These are phyloP conservation scores for Drosophila mimica DNA, from an alignment of 2,888 invertebrate genomes.

Conservation along the genomic window DNA sequence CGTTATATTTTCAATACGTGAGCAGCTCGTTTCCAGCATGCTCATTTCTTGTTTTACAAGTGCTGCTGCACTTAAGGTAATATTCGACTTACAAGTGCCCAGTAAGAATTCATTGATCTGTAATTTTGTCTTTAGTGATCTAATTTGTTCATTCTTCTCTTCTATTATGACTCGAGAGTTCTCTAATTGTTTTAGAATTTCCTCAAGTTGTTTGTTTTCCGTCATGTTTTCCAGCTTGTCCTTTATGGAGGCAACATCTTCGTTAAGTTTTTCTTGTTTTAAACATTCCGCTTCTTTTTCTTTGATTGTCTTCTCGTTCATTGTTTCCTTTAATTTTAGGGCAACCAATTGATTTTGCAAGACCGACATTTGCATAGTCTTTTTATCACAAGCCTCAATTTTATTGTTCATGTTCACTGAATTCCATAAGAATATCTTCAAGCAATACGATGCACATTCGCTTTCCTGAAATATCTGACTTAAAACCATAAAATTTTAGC, in stretches of 20 bases:
- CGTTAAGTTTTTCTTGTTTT: slow-evolving; percentile 23
- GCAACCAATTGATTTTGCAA: slow-evolving; percentile 43
- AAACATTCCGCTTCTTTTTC: slow-evolving; percentile 12
- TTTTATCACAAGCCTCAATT: slow-evolving; percentile 39
- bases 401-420: slow-evolving; percentile 23
- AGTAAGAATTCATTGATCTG: slow-evolving; percentile 10
- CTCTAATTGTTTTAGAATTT: slow-evolving; percentile 30
- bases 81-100: slow-evolving; percentile 7
- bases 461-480: not conserved
- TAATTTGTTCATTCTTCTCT: slow-evolving; percentile 32
- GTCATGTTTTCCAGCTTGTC: slow-evolving; percentile 19
- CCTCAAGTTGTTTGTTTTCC: slow-evolving; percentile 6
- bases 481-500: not conserved
- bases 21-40: slow-evolving; percentile 31
- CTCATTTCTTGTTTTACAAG: slow-evolving; percentile 9
- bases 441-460: slow-evolving; percentile 31
- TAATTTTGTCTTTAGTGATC: slow-evolving; percentile 14
- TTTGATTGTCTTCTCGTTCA: slow-evolving; percentile 23
- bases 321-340: slow-evolving; percentile 35
- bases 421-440: slow-evolving; percentile 30
- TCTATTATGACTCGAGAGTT: slow-evolving; percentile 27
- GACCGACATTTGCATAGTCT: slow-evolving; percentile 26
- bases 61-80: slow-evolving; percentile 4
- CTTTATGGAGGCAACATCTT: slow-evolving; percentile 18
- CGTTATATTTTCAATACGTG: slow-evolving; percentile 16